Conservation (phyloP, 2,888 invertebrate genomes). For the Muscina levida region DNA sequence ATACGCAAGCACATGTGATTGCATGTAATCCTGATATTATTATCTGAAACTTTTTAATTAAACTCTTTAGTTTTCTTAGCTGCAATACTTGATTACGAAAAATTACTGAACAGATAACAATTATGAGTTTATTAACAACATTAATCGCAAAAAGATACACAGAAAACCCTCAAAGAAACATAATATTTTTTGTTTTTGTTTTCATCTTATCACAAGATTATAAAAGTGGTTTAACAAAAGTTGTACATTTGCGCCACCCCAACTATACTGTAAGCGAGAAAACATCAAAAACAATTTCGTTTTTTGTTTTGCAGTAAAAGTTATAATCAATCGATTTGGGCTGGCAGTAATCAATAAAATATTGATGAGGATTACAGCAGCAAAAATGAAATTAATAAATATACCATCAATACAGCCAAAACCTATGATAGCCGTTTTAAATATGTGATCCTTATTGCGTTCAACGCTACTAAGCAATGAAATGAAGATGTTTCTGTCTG, state of each 20-base stretch:
- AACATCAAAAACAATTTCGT: slow-evolving; percentile 18
- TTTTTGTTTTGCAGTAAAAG: slow-evolving; percentile 17
- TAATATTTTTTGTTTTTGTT: slow-evolving; percentile 2
- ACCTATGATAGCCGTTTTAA: slow-evolving; percentile 7
- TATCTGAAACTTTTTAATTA: background rate
- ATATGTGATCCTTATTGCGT: background rate
- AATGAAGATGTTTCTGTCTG: slow-evolving; percentile 2
- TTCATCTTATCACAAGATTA: slow-evolving; percentile 14
- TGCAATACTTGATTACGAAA: slow-evolving; percentile 47
- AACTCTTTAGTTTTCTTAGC: slow-evolving; percentile 19
- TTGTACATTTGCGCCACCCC: background rate
- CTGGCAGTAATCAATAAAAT: slow-evolving; percentile 15
- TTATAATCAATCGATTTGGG: slow-evolving; percentile 25
- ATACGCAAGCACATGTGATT: too few species aligned
- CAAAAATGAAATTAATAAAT: slow-evolving; percentile 24
- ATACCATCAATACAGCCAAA: background rate
- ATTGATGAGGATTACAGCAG: background rate
- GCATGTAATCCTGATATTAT: background rate
- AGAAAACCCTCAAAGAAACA: slow-evolving; percentile 6
- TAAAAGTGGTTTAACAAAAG: background rate
- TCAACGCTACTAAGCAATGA: too few species aligned
- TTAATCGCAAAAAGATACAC: slow-evolving; percentile 16
- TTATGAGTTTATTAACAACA: slow-evolving; percentile 59
- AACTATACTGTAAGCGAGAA: too few species aligned
- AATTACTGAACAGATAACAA: slow-evolving; percentile 56